Conservation (phyloP, 2,888 invertebrate genomes). For the Alloscopus bannaensis region DNA sequence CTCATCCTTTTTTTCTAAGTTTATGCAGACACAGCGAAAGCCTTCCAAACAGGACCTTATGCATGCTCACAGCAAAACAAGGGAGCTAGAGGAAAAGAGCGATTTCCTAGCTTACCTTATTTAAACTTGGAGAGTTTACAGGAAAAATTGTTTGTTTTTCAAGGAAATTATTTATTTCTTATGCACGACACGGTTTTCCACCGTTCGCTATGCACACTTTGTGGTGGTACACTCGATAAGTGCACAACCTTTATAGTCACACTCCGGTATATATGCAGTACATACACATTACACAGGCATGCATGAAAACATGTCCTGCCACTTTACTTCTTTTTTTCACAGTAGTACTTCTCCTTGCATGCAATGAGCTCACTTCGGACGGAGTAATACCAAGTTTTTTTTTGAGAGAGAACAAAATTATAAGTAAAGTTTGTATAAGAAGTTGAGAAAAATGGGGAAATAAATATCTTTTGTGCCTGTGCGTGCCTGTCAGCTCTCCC, state of each 20-base stretch:
- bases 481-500: slow-evolving; percentile 65
- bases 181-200: slow-evolving; percentile 47
- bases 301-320: slow-evolving; percentile 14
- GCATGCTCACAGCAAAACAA: neutral
- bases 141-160: slow-evolving; percentile 57
- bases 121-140: slow-evolving; percentile 35
- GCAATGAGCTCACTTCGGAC: slow-evolving; percentile 4
- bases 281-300: too few relatives aligned
- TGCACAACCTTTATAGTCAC: too few relatives aligned
- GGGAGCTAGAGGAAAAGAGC: neutral
- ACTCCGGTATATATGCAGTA: too few relatives aligned
- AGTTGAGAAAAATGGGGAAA: slow-evolving; percentile 63
- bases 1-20: too few relatives aligned
- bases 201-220: neutral
- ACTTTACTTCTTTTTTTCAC: slow-evolving; percentile 7
- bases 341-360: too few relatives aligned
- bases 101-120: slow-evolving; percentile 33
- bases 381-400: slow-evolving; percentile 7
- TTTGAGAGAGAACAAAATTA: slow-evolving; percentile 48
- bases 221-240: too few relatives aligned
- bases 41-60: neutral
- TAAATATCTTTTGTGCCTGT: slow-evolving; percentile 64
- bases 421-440: slow-evolving; percentile 39
- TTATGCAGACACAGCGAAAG: too few relatives aligned
- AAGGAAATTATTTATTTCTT: slow-evolving; percentile 60